Percentiles rank a stretch among this genome's conserved stretches.
phyloP scores from a whole-genome alignment of 2,113 vertebrate genomes.

The Indri indri region DNA sequence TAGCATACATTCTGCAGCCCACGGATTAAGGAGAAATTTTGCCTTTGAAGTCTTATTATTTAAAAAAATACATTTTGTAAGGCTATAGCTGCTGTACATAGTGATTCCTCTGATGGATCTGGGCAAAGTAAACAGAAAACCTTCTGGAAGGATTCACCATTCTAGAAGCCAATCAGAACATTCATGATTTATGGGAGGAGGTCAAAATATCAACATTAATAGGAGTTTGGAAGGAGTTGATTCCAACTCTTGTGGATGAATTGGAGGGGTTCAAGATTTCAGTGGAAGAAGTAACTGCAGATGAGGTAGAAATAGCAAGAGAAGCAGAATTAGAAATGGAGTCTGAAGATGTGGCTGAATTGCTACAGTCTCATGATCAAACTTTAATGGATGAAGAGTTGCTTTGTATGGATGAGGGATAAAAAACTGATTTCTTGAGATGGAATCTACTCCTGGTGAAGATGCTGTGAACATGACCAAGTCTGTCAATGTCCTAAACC shows the following conservation, averaged over 20 bases:
- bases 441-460: neutral
- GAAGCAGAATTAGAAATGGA: neutral
- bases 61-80: neutral
- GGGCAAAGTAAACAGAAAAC: neutral
- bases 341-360: neutral
- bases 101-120: neutral
- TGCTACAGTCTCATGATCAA: neutral
- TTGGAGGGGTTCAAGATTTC: neutral
- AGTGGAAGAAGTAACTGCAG: neutral
- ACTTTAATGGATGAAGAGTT: neutral
- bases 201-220: neutral
- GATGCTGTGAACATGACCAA: neutral
- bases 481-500: neutral
- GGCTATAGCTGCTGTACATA: neutral
- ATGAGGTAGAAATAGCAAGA: neutral
- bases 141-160: neutral
- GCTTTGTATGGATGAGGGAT: neutral
- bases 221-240: neutral
- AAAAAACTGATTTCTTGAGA: neutral
- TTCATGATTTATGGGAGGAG: neutral
- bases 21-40: neutral
- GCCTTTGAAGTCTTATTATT: neutral
- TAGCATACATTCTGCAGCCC: neutral
- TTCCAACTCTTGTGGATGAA: neutral
- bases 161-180: neutral